Percentiles rank a stretch among this genome's conserved stretches.
phyloP scores from a whole-genome alignment of 2,888 invertebrate genomes.

The Ephialtes manifestator region DNA sequence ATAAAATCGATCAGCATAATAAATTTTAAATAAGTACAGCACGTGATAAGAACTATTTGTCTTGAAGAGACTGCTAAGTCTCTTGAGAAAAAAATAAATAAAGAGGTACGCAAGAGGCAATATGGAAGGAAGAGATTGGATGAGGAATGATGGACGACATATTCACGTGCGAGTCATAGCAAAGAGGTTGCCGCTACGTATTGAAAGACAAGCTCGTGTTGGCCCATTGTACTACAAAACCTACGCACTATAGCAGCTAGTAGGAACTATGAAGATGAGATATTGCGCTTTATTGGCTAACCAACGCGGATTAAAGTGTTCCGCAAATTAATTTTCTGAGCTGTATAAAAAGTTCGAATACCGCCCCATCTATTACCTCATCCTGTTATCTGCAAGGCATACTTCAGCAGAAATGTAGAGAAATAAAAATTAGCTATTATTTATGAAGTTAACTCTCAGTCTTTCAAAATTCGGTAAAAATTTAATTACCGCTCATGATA shows the following conservation, averaged over 20 bases:
- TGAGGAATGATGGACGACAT: neutral
- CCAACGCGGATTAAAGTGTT: neutral
- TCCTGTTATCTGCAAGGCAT: neutral
- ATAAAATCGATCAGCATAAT: neutral
- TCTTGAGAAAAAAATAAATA: neutral
- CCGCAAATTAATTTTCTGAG: too few relatives aligned
- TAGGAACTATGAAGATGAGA: neutral
- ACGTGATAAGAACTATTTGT: too few relatives aligned
- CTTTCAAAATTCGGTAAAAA: too few relatives aligned
- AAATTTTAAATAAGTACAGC: too few relatives aligned
- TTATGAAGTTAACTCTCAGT: too few relatives aligned
- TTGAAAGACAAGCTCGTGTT: neutral
- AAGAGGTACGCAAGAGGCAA: neutral
- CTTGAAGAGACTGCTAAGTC: neutral
- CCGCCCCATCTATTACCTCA: neutral
- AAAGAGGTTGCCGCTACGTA: neutral
- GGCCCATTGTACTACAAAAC: neutral
- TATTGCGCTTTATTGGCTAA: neutral
- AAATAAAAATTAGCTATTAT: too few relatives aligned
- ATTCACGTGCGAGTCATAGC: neutral
- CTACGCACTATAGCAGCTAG: too few relatives aligned
- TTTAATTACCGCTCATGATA: too few relatives aligned
- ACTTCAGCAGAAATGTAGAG: too few relatives aligned
- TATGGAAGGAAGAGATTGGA: neutral
- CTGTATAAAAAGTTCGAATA: too few relatives aligned